Percentiles rank a stretch among this genome's conserved stretches.
These are phyloP conservation scores for Phlogophora meticulosa DNA, from an alignment of 2,888 invertebrate genomes.

Conservation along the genomic window DNA sequence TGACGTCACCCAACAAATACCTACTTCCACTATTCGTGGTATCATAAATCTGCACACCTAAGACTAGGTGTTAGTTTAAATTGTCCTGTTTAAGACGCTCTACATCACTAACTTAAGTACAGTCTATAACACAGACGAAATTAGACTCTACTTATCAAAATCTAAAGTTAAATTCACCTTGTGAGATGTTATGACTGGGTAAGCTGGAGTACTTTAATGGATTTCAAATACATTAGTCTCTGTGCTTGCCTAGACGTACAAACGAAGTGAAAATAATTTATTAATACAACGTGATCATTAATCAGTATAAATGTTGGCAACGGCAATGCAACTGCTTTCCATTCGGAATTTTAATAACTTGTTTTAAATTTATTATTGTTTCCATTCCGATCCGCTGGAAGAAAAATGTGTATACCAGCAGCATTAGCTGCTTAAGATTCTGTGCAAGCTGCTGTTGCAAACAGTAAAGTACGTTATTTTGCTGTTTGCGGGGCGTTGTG, in stretches of 20 bases:
- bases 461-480: constrained; percentile 53
- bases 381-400: constrained; percentile 40
- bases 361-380: constrained; percentile 54
- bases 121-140: constrained; percentile 34
- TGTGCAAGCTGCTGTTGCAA: constrained; percentile 43
- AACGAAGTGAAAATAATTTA: constrained; percentile 69
- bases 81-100: constrained; percentile 70
- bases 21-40: constrained; percentile 53
- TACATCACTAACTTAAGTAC: constrained; percentile 66
- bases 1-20: constrained; percentile 62
- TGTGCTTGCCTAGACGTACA: constrained; percentile 63
- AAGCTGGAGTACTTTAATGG: constrained; percentile 69
- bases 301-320: constrained; percentile 62
- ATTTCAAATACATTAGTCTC: constrained; percentile 75
- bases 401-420: constrained; percentile 38
- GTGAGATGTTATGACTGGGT: constrained; percentile 31
- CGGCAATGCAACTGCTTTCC: constrained; percentile 51
- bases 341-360: constrained; percentile 59
- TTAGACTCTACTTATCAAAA: constrained; percentile 27
- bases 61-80: constrained; percentile 76
- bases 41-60: constrained; percentile 73
- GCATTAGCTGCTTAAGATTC: constrained; percentile 58
- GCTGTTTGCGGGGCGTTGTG: constrained; percentile 45
- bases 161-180: constrained; percentile 49
- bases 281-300: constrained; percentile 64